Evolutionary conservation across 2,888 invertebrate species (phyloP), one percentile per base, ranked within the genome.

Genomic region (Tipula unca): DNA sequence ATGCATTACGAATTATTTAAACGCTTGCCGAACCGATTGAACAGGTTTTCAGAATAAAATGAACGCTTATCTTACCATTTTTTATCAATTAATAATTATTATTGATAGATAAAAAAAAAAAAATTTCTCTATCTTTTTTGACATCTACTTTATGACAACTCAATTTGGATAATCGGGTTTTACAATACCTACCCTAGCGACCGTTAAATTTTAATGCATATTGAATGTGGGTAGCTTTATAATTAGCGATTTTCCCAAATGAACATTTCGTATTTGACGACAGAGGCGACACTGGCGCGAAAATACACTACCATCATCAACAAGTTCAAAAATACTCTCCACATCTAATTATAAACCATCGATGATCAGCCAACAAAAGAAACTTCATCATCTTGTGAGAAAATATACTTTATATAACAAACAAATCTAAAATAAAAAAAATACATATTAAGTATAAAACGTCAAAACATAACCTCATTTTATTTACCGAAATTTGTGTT

Each of bases 91-190:
- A 48, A 48, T 48, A 48, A 32, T 83, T 83, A 32, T 48, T 48
- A 48, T 48, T 32, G 83, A 83, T 83, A 32, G 35, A 35, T 35
- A 83, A 83, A 83, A 83, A 83, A 82, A 83, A 32, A 29, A 83
- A 83, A 29, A 82, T 82, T 82, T 82, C 25, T 69, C 69, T 69
- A 20, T 69, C 25, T 69, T 69, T n/a, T 69, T 69, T 69, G 69
- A 69, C 69, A 69, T 69, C 69, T 69, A 69, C 69, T 69, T 83
- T 83, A 35, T 83, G 83, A 83, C 83, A 83, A 83, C 83, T 83
- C 83, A 83, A 83, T 83, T 83, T 83, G 32, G 83, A 83, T 83
- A 83, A 83, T 83, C n/a, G 48, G 48, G 25, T 69, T 69, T 48
- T 69, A 69, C 10, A 25, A 69, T 25, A 10, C 2, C 10, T 1